Conservation (phyloP, 1,140 invertebrate genomes). For the Stegodyphus dumicola region DNA sequence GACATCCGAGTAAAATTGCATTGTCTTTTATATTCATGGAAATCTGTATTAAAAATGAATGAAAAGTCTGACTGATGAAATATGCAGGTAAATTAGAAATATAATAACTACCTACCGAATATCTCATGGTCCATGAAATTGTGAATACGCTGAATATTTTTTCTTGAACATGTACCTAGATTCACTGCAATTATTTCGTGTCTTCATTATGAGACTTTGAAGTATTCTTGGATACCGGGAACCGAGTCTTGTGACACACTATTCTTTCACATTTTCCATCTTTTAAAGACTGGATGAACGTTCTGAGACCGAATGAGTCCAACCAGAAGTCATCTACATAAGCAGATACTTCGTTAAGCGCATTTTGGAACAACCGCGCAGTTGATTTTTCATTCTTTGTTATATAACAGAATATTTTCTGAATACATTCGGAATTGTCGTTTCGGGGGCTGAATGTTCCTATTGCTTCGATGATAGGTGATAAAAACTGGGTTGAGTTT, state of each 20-base stretch:
- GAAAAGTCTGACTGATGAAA: no score
- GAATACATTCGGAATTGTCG: constrained; percentile 14
- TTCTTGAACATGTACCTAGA: no score
- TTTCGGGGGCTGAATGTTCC: constrained; percentile 23
- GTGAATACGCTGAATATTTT: no score
- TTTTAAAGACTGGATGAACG: constrained; percentile 15
- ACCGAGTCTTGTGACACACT: not conserved
- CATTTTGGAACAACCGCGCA: not conserved
- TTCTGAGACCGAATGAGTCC: constrained; percentile 14
- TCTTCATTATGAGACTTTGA: no score
- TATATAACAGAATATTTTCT: constrained; percentile 18
- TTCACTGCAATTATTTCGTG: no score
- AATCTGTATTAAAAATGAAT: no score
- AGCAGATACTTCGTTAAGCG: not conserved
- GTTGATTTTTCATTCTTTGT: not conserved
- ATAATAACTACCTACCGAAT: no score
- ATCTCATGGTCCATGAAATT: no score
- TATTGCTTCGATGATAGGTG: constrained; percentile 32
- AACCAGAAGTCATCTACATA: constrained; percentile 6
- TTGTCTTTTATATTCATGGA: no score
- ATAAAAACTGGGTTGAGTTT: not conserved
- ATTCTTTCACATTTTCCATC: constrained; percentile 30
- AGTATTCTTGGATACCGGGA: not conserved
- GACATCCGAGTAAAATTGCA: no score
- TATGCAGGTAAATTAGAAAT: no score